phyloP scores from a whole-genome alignment of 2,113 vertebrate species.

The Gnathonemus longibarbis region DNA sequence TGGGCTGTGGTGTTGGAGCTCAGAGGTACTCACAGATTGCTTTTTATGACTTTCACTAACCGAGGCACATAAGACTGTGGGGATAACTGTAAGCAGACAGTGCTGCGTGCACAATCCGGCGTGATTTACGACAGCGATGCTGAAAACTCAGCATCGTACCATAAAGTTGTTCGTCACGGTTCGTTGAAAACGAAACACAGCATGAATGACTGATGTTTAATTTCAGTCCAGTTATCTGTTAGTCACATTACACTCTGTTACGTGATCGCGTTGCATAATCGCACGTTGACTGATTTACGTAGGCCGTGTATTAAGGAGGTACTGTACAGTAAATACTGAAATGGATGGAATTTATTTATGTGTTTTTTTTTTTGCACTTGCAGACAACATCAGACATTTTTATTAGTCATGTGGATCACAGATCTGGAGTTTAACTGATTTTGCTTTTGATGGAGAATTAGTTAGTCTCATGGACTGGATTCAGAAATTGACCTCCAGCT shows the following conservation, averaged over 20 bases:
- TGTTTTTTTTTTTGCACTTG: background rate
- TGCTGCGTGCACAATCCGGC: background rate
- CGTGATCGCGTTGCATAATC: background rate
- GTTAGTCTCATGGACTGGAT: background rate
- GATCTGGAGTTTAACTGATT: background rate
- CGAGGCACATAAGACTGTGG: background rate
- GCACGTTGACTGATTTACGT: background rate
- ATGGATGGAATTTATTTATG: background rate
- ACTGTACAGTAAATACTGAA: background rate
- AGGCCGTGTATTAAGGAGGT: background rate
- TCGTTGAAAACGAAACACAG: constrained; percentile 5
- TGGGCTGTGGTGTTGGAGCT: background rate
- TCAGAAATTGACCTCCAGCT: background rate
- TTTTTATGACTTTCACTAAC: background rate
- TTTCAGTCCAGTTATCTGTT: constrained; percentile 15
- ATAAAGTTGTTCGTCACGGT: constrained; percentile 8
- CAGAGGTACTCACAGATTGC: background rate
- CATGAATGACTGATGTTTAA: constrained; percentile 11
- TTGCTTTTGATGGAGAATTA: background rate
- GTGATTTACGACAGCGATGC: background rate
- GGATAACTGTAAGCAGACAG: background rate
- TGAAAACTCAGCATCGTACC: background rate
- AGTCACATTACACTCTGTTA: background rate
- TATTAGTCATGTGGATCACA: background rate
- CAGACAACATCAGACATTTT: background rate